Percentiles rank a stretch among this genome's conserved stretches.
phyloP scores from a whole-genome alignment of 2,888 invertebrate species.

The Andrena trimmerana region DNA sequence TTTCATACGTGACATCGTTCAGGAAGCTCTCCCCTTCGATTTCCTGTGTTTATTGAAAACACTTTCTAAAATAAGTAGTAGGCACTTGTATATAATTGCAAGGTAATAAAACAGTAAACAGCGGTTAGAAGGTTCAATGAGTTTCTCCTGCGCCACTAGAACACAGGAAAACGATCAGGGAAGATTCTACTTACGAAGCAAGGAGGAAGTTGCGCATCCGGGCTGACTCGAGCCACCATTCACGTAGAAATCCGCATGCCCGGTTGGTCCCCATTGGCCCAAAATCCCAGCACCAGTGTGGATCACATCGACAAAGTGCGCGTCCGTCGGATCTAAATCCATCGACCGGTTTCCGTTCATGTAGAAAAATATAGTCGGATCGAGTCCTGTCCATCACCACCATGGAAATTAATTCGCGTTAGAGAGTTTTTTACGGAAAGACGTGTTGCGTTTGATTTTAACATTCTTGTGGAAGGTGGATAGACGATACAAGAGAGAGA shows the following conservation, averaged over 20 bases:
- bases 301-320: constrained; percentile 93
- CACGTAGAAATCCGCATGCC: constrained; percentile 95
- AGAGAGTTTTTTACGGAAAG: background rate
- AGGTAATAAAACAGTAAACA: background rate
- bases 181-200: constrained; percentile 90
- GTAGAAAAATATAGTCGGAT: constrained; percentile 94
- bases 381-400: constrained; percentile 87
- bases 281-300: constrained; percentile 95
- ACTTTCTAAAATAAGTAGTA: background rate
- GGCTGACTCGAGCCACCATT: constrained; percentile 96
- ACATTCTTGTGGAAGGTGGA: background rate
- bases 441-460: background rate
- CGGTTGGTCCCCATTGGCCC: constrained; percentile 95
- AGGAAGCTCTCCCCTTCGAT: no score
- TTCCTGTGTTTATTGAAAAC: no score
- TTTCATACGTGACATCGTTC: no score
- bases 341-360: constrained; percentile 92
- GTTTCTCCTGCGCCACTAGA: background rate
- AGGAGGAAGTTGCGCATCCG: constrained; percentile 92
- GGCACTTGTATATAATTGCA: background rate
- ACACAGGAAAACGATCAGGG: background rate
- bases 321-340: constrained; percentile 92
- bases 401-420: background rate
- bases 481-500: background rate
- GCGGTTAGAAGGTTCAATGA: background rate